A percentile compares a stretch with the other conserved stretches of the same genome.
phyloP scores from a whole-genome alignment of 1,140 invertebrate species.

The Musca vetustissima region DNA sequence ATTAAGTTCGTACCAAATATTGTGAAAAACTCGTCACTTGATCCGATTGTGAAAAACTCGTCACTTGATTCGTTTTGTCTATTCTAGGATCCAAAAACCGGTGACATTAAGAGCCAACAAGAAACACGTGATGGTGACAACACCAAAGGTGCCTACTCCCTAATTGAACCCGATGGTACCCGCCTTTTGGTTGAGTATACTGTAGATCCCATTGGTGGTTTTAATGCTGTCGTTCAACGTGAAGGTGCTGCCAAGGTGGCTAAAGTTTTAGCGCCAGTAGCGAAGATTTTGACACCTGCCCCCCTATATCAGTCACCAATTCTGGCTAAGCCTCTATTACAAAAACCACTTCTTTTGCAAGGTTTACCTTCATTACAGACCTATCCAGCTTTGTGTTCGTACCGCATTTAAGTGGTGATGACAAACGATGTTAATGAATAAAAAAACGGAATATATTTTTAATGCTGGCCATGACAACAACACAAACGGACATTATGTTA shows the following conservation, averaged over 20 bases:
- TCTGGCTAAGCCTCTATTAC: conserved; percentile 39
- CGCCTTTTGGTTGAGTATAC: conserved; percentile 61
- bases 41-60: too few species aligned
- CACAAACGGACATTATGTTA: too few species aligned
- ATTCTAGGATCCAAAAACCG: conserved; percentile 60
- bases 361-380: too few species aligned
- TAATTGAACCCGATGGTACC: conserved; percentile 63
- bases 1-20: too few species aligned
- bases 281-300: conserved; percentile 49
- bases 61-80: too few species aligned
- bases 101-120: conserved; percentile 63
- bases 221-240: conserved; percentile 58
- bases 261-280: conserved; percentile 50
- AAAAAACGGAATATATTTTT: too few species aligned
- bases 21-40: too few species aligned
- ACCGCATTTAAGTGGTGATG: too few species aligned
- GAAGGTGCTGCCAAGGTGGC: conserved; percentile 51
- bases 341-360: too few species aligned
- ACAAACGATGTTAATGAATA: too few species aligned
- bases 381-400: too few species aligned
- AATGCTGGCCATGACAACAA: too few species aligned
- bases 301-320: conserved; percentile 41
- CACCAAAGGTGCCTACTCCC: conserved; percentile 61
- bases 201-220: conserved; percentile 60
- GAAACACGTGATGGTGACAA: conserved; percentile 62